phyloP scores from a whole-genome alignment of 2,888 invertebrate genomes.

The Alviniconcha strummeri region DNA sequence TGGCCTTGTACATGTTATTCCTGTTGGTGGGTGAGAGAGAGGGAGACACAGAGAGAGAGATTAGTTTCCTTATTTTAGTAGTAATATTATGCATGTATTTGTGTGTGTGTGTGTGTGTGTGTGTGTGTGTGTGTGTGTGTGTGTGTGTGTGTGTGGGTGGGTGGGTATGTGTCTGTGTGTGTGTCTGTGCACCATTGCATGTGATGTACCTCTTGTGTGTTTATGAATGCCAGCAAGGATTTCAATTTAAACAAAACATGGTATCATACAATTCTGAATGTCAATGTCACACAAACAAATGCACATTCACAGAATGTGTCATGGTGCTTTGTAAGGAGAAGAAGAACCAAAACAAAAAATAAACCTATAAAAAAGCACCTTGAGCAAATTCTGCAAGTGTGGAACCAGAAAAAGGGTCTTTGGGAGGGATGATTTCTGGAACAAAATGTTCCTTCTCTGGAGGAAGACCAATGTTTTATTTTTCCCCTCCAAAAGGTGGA shows the following conservation, averaged over 20 bases:
- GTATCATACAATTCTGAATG: background rate
- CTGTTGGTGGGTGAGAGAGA: background rate
- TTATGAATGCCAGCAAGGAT: background rate
- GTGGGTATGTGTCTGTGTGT: background rate
- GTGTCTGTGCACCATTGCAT: background rate
- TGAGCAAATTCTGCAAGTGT: too few species aligned
- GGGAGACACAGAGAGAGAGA: background rate
- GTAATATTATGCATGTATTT: background rate
- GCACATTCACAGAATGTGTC: background rate
- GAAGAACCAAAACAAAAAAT: too few species aligned
- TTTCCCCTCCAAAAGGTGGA: too few species aligned
- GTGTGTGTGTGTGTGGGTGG: constrained; percentile 1
- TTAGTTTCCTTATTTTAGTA: background rate
- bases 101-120: constrained; percentile 9
- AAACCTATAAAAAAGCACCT: background rate
- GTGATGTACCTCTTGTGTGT: constrained; percentile 12
- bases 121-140: constrained; percentile 4
- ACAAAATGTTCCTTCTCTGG: too few species aligned
- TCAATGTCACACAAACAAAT: background rate
- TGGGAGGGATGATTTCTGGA: too few species aligned
- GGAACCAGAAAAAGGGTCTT: too few species aligned
- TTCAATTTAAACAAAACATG: background rate
- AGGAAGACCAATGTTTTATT: too few species aligned
- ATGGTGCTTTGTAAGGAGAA: background rate
- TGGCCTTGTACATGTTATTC: too few species aligned